phyloP scores from a whole-genome alignment of 2,888 invertebrate species.

The Enoplolaimus lenunculus region DNA sequence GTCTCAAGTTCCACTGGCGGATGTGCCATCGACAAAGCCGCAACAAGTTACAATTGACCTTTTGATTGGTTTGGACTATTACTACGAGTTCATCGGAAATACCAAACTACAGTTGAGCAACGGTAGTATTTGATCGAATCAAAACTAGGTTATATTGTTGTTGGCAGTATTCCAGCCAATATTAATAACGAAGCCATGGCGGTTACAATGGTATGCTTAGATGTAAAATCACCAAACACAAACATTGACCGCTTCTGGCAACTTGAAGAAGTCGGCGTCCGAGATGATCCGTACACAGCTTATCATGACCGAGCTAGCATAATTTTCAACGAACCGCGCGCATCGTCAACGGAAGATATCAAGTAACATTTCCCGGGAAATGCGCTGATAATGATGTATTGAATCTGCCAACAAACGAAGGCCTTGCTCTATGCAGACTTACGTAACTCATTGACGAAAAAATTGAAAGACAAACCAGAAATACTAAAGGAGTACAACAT shows the following conservation, averaged over 20 bases:
- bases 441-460: not conserved
- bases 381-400: not conserved
- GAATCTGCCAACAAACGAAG: not conserved
- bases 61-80: not conserved
- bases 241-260: not conserved
- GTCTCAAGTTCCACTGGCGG: not conserved
- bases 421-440: not conserved
- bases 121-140: not conserved
- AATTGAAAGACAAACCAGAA: not conserved
- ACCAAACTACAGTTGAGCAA: not conserved
- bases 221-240: not conserved
- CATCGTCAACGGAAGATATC: not conserved
- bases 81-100: not conserved
- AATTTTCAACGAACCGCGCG: not conserved
- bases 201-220: not conserved
- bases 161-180: not conserved
- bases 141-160: not conserved
- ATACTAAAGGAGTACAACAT: not conserved
- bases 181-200: not conserved
- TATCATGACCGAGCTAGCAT: not conserved
- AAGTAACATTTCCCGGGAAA: not conserved
- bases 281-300: not conserved
- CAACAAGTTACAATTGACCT: not conserved
- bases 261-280: constrained; percentile 1
- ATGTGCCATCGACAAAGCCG: not conserved